Conservation (phyloP, 2,113 vertebrate species). For the Pygathrix nemaeus region DNA sequence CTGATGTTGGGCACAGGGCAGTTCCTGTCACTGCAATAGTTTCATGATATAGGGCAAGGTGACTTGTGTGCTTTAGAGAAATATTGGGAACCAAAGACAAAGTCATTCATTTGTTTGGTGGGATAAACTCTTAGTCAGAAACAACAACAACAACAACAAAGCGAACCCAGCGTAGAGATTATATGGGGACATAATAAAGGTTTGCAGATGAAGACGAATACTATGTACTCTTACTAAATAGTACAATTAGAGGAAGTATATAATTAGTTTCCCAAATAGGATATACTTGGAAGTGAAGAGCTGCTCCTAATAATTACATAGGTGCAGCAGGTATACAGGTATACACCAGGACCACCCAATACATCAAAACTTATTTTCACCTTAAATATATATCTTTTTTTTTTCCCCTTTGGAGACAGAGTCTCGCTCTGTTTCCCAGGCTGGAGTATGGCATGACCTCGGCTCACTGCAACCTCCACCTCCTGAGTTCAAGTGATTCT, state of each 20-base stretch:
- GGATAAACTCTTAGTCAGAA: background rate
- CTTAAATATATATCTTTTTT: background rate
- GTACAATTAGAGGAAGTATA: background rate
- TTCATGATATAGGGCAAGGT: background rate
- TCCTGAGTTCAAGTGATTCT: no score
- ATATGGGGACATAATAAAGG: background rate
- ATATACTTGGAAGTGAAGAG: background rate
- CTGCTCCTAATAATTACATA: background rate
- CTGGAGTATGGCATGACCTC: fast-evolving
- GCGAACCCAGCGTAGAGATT: background rate
- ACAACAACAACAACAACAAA: background rate
- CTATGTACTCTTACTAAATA: background rate
- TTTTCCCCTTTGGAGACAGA: no score
- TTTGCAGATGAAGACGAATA: background rate
- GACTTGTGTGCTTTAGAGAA: background rate
- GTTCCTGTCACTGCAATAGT: no score
- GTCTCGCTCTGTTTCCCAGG: no score
- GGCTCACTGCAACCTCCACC: no score
- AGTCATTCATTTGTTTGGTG: background rate
- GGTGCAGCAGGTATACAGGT: background rate
- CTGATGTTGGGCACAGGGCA: fast-evolving
- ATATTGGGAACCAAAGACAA: background rate
- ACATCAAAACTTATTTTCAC: background rate
- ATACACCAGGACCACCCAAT: background rate
- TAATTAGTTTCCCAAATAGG: background rate